Evolutionary conservation across 2,888 invertebrate genomes (phyloP).

Genomic region (Gryllus longicercus): DNA sequence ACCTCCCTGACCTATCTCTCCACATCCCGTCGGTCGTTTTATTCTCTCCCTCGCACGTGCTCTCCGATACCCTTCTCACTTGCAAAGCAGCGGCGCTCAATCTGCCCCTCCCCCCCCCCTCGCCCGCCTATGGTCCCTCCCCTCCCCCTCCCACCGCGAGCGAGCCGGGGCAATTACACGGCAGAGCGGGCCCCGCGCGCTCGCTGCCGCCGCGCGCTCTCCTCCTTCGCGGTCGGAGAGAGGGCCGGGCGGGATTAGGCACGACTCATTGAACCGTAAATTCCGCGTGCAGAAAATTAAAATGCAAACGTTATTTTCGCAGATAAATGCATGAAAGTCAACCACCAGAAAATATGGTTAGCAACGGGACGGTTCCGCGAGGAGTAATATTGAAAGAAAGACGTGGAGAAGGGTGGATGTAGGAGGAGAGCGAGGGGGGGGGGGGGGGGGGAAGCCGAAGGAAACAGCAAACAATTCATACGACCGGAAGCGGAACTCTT

Average conservation of each 20-base stretch:
- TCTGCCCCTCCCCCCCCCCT: too few relatives aligned
- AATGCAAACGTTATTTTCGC: constrained; percentile 17
- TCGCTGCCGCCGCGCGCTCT: background rate
- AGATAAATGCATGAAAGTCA: constrained; percentile 17
- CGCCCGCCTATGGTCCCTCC: too few relatives aligned
- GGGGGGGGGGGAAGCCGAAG: background rate
- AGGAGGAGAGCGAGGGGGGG: background rate
- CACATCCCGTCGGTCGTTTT: too few relatives aligned
- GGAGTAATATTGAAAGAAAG: background rate
- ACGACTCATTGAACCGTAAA: constrained; percentile 17
- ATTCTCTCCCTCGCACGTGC: too few relatives aligned
- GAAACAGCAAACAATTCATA: background rate
- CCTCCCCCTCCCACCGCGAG: background rate
- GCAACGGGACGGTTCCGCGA: background rate
- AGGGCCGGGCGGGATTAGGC: background rate
- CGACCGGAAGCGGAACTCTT: background rate
- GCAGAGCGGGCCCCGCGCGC: background rate
- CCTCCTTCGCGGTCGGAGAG: background rate
- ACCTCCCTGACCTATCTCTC: too few relatives aligned
- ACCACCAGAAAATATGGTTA: constrained; percentile 1
- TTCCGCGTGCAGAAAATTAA: constrained; percentile 17
- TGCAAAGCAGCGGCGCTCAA: too few relatives aligned
- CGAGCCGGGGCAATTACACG: background rate
- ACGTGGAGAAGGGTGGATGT: background rate
- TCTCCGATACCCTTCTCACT: too few relatives aligned